Conservation (phyloP, 2,113 vertebrate species). For the Amazona vittata region DNA sequence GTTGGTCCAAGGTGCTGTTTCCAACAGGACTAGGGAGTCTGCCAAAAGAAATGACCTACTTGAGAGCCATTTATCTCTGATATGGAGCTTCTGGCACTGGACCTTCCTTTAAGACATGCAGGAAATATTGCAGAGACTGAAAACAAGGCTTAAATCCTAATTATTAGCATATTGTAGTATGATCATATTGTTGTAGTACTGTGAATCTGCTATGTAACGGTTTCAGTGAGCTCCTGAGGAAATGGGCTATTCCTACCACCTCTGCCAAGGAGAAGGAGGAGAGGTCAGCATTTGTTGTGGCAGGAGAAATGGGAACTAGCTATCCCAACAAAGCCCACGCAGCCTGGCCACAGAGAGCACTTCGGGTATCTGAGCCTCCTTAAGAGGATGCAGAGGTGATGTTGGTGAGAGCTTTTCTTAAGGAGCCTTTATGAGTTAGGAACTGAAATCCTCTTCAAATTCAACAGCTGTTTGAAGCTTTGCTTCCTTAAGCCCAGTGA, state of each 20-base stretch:
- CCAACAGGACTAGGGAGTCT: background rate
- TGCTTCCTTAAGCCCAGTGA: background rate
- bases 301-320: background rate
- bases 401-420: background rate
- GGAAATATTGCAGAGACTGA: background rate
- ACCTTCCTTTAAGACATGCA: background rate
- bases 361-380: background rate
- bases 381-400: background rate
- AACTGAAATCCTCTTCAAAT: background rate
- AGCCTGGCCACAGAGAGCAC: background rate
- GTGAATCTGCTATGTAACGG: background rate
- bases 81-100: background rate
- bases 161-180: background rate
- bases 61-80: background rate
- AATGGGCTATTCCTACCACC: background rate
- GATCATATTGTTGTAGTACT: too few species aligned
- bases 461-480: background rate
- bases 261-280: background rate
- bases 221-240: background rate
- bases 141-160: background rate
- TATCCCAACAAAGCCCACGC: accelerated
- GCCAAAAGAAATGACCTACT: background rate
- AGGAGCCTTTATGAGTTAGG: background rate
- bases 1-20: background rate
- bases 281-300: background rate